A percentile compares a stretch with the other conserved stretches of the same genome.
Conservation (phyloP, 1,140 invertebrate genomes). For the Tetramorium simillimum region DNA sequence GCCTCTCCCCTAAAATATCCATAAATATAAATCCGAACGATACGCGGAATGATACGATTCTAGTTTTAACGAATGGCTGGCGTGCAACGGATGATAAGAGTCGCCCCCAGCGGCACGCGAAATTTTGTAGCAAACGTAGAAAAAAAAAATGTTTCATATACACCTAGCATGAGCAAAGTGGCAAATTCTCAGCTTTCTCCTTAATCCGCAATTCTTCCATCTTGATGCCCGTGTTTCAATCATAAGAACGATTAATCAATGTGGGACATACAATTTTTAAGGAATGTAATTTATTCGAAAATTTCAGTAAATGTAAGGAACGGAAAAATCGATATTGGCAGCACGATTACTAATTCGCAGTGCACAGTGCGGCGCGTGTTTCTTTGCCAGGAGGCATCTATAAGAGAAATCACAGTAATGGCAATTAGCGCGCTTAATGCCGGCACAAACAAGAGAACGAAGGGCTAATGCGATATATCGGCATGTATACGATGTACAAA, state of each 20-base stretch:
- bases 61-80: constrained; percentile 39
- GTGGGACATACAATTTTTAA: not conserved
- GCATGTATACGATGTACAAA: constrained; percentile 53
- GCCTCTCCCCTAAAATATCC: constrained; percentile 12
- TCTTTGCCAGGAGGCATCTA: not conserved
- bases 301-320: not conserved
- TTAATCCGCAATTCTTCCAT: constrained; percentile 5
- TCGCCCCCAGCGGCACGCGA: constrained; percentile 5
- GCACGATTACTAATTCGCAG: constrained; percentile 19
- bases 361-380: constrained; percentile 1
- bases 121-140: constrained; percentile 38
- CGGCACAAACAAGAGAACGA: constrained; percentile 72
- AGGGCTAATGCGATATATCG: constrained; percentile 76
- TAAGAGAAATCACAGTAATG: constrained; percentile 36
- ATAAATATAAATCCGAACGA: constrained; percentile 38
- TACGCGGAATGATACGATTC: constrained; percentile 37
- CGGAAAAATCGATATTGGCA: not conserved
- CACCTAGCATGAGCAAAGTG: not conserved
- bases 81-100: constrained; percentile 45
- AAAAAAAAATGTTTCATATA: constrained; percentile 1
- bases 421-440: constrained; percentile 73
- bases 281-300: not conserved
- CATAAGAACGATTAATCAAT: constrained; percentile 11
- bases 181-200: not conserved
- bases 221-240: constrained; percentile 20